Conservation (phyloP, 2,113 vertebrate genomes). For the Pseudorasbora parva region DNA sequence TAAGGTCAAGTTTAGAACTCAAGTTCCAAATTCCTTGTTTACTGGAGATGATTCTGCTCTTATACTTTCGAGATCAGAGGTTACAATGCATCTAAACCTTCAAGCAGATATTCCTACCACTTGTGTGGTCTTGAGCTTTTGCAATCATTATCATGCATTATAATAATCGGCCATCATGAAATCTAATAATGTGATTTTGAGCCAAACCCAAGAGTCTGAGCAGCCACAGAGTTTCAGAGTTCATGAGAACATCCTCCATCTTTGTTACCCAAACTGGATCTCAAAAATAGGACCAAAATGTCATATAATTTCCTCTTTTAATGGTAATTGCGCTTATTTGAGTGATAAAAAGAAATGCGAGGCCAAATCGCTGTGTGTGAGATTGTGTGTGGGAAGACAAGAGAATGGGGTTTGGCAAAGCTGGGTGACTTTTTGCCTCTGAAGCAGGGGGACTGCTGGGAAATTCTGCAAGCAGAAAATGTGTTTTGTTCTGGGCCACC, state of each 20-base stretch:
- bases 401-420: conserved; percentile 3
- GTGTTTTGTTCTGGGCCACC: conserved; percentile 55
- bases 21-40: conserved; percentile 13
- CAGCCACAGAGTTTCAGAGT: neutral
- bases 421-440: neutral
- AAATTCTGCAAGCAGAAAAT: conserved; percentile 56
- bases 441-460: conserved; percentile 48
- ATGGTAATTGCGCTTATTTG: conserved; percentile 12
- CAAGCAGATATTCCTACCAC: neutral
- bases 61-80: neutral
- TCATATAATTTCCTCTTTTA: conserved; percentile 3
- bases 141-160: neutral
- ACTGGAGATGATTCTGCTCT: conserved; percentile 15
- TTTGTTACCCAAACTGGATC: neutral
- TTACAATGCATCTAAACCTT: neutral
- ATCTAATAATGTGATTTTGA: neutral
- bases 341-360: neutral
- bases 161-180: neutral
- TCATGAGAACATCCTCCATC: neutral
- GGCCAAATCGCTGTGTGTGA: neutral
- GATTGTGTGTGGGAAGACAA: conserved; percentile 1
- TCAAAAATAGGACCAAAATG: neutral
- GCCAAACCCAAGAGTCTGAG: neutral
- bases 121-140: conserved; percentile 17
- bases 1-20: neutral